These are phyloP conservation scores for Catocala fraxini DNA, from an alignment of 2,888 invertebrate species.

Conservation along the genomic window DNA sequence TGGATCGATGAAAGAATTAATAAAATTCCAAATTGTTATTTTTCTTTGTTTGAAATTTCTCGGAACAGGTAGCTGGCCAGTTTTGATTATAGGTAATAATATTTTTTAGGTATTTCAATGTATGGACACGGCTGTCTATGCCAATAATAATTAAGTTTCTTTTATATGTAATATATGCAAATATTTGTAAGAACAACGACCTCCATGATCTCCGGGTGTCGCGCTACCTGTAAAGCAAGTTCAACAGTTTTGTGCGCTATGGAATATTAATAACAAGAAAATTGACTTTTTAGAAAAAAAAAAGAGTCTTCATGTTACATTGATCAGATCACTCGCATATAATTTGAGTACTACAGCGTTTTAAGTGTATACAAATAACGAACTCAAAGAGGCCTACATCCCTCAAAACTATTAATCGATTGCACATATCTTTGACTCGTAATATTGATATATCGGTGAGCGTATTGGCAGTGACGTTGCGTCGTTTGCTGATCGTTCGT, in stretches of 20 bases:
- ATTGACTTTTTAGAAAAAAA: not conserved
- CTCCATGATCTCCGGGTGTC: slow-evolving; percentile 61
- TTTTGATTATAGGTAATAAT: slow-evolving; percentile 58
- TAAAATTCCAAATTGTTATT: slow-evolving; percentile 71
- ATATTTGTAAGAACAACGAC: slow-evolving; percentile 74
- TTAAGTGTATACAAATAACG: too few species aligned
- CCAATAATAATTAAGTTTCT: slow-evolving; percentile 60
- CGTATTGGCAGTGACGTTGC: too few species aligned
- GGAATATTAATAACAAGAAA: slow-evolving; percentile 4
- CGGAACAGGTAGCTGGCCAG: slow-evolving; percentile 79
- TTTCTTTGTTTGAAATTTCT: slow-evolving; percentile 63
- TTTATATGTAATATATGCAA: slow-evolving; percentile 73
- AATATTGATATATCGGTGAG: too few species aligned
- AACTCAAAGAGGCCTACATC: too few species aligned
- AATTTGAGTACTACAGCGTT: too few species aligned
- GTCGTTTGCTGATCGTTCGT: not conserved
- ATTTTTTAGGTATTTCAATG: slow-evolving; percentile 51
- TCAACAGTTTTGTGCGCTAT: slow-evolving; percentile 8
- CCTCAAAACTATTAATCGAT: too few species aligned
- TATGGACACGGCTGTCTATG: slow-evolving; percentile 48
- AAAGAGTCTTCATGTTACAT: not conserved
- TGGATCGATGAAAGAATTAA: slow-evolving; percentile 60
- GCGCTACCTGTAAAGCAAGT: slow-evolving; percentile 36
- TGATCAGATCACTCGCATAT: too few species aligned
- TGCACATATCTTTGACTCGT: too few species aligned